Base-by-base conservation (phyloP, 2,797 vertebrate genomes). In the Enteromius radiatus region DNA sequence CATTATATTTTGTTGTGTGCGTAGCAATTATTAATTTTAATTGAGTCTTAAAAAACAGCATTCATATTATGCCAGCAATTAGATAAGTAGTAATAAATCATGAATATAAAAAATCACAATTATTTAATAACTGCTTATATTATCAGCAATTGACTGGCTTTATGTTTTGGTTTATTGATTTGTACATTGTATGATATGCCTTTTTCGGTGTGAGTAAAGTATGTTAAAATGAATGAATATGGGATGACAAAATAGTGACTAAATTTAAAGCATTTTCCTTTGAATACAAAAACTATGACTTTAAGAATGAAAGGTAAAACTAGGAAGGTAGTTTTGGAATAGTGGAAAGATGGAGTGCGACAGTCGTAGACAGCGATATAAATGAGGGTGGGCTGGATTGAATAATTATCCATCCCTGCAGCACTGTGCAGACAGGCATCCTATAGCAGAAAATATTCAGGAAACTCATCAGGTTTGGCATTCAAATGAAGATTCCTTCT, bases 381-480 rank as follows among this genome's bases (percentile, higher is more conserved):
- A 81, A 82, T 84, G 67, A 83, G 80, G 41, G 61, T 49, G 78
- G 45, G 36, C 67, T 79, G 31, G 45, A 70, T 26, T 76, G 81
- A 85, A 84, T 88, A 85, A 88, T 88, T 79, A 64, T 36, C 64
- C 9, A n/a, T 79, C 45, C 28, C 5, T 26, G 28, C 41, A 69
- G 33, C 36, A 71, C 10, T 17, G 2, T 23, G 43, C 69, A 75
- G 80, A 81, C 80, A 75, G 80, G 75, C 65, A 70, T 82, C 70
- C 70, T 38, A 33, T 82, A 82, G 71, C 61, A 75, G 23, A 82
- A 75, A 68, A 68, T 69, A 69, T 82, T 68, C 63, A 47, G 49
- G 73, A 69, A 76, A 45, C 73, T 82, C 81, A 76, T 82, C 73
- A 76, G 81, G 49, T 76, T 68, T 76, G 81, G 73, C 81, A 76